Base-by-base conservation (phyloP, 2,113 vertebrate species). In the Nyctibius bracteatus region DNA sequence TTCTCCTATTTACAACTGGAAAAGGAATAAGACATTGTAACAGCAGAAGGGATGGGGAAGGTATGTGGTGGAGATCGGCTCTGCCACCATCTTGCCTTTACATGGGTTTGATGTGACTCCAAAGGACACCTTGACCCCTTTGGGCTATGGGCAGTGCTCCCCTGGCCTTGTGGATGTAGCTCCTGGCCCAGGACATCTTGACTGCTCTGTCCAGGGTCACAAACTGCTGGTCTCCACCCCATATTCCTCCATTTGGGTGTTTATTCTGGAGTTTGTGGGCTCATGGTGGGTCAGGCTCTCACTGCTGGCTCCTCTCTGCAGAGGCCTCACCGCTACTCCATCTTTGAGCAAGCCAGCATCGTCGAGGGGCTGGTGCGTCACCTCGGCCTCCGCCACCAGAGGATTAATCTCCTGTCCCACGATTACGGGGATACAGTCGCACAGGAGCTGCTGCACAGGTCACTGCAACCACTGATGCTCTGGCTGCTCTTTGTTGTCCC, bases 381-480 rank as follows among this genome's bases (percentile, higher is more conserved):
- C 71, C 91, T 99, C 14, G 99, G 99, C 37, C 98, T 99, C n/a
- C 92, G 68, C 57, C 98, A 98, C 86, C 99, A 98, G 70, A 97
- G 98, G 61, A 91, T 99, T 86, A 99, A 99, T 80, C 97, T 99
- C 11, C 58, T 99, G 88, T 99, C 99, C 43, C 99, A 99, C 0
- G 99, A 99, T 41, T 99, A 99, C 1, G 99, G 99, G 6, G 99
- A 99, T 78, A 99, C 99, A 0, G 99, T 99, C 1, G 99, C 99
- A 3, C 98, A 99, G 91, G 99, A 99, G 97, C 98, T 99, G 86
- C 98, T 99, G 9, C 98, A 99, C 95, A 99, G 99, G 99, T 99
- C 27, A 73, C 94, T 92, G 71, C 63, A 43, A 18, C 39, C 43
- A 14, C 19, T 27, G 30, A 16, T 19, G 49, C 39, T 74, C 57